Percentiles rank a stretch among this genome's conserved stretches.
phyloP scores from a whole-genome alignment of 2,888 invertebrate genomes.

The Boloria euphrosyne region DNA sequence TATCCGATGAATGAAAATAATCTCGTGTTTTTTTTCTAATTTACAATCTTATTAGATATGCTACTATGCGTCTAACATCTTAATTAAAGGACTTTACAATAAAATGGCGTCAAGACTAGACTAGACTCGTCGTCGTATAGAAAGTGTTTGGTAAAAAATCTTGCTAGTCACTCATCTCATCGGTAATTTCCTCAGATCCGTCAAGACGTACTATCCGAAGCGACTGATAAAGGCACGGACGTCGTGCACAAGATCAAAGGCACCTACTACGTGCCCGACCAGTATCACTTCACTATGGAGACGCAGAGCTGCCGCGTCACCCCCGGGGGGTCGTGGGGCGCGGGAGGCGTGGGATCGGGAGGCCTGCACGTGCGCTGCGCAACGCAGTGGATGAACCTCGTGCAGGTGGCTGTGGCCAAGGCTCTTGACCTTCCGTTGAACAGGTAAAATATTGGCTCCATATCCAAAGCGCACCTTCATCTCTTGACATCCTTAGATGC shows the following conservation, averaged over 20 bases:
- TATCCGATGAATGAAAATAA: too few relatives aligned
- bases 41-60: too few relatives aligned
- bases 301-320: constrained; percentile 81
- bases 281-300: constrained; percentile 92
- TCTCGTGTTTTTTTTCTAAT: too few relatives aligned
- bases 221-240: constrained; percentile 64
- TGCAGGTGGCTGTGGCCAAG: constrained; percentile 80
- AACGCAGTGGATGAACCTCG: constrained; percentile 85
- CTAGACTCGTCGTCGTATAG: too few relatives aligned
- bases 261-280: constrained; percentile 78
- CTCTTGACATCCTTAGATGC: too few relatives aligned
- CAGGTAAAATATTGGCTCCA: constrained; percentile 63
- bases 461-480: too few relatives aligned
- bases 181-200: constrained; percentile 53
- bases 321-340: constrained; percentile 18
- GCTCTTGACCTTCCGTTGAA: constrained; percentile 81
- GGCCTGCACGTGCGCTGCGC: constrained; percentile 68
- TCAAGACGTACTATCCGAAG: constrained; percentile 55
- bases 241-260: constrained; percentile 81
- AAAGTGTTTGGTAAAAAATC: too few relatives aligned
- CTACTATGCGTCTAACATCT: too few relatives aligned
- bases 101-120: too few relatives aligned
- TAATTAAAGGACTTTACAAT: too few relatives aligned
- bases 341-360: background rate
- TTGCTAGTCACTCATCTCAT: too few relatives aligned